Conservation (phyloP, 2,113 vertebrate species). For the Nettapus auritus region DNA sequence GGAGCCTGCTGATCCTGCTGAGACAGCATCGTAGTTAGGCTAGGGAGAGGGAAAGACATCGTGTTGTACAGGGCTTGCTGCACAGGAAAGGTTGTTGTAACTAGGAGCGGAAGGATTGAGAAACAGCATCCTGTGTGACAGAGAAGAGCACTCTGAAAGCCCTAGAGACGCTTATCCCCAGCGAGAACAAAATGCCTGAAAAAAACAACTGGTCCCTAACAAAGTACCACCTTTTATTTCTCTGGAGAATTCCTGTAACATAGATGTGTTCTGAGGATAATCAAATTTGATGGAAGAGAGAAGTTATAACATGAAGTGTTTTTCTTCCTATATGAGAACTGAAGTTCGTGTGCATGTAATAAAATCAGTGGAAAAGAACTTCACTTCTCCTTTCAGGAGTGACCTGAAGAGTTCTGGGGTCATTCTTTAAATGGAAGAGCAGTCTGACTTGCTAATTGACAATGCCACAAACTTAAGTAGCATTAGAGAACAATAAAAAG, state of each 20-base stretch:
- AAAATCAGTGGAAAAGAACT: background rate
- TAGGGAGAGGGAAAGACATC: background rate
- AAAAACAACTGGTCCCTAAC: accelerated
- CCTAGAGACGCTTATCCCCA: background rate
- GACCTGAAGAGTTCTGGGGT: background rate
- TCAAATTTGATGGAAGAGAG: accelerated
- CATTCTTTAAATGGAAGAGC: background rate
- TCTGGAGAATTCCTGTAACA: accelerated
- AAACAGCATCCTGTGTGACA: background rate
- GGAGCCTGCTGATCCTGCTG: background rate
- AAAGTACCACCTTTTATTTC: background rate
- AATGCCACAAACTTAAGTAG: accelerated
- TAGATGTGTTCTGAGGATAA: too few relatives aligned
- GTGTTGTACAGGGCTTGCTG: background rate
- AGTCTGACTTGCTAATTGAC: background rate
- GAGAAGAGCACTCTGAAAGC: background rate
- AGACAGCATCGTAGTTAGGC: background rate
- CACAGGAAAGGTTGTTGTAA: background rate
- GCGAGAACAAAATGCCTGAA: background rate
- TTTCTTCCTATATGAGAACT: background rate
- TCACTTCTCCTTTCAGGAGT: background rate
- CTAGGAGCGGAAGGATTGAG: background rate
- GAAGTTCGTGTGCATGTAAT: accelerated
- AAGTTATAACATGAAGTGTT: background rate
- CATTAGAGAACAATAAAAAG: background rate